phyloP scores from a whole-genome alignment of 2,797 vertebrate genomes.

The Anisognathus igniventris region DNA sequence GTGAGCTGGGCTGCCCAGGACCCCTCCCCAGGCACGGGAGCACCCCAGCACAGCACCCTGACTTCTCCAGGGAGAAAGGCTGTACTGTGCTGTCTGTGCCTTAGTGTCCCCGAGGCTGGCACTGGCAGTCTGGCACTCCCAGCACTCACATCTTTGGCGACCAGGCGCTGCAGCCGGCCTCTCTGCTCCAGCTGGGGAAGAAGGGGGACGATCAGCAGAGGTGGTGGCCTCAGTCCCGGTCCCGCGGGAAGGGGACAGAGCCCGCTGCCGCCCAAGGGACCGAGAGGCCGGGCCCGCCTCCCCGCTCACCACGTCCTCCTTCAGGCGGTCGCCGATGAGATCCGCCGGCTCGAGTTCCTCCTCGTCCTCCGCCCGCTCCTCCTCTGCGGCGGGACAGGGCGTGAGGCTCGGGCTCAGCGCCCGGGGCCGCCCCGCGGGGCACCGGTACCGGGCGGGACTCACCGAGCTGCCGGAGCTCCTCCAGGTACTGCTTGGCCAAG shows the following conservation, averaged over 20 bases:
- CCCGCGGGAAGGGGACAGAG: background rate
- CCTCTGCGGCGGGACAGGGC: slow-evolving; percentile 75
- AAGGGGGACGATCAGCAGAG: background rate
- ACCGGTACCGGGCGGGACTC: background rate
- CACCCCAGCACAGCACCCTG: rapidly evolving
- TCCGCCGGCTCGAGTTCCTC: slow-evolving; percentile 78
- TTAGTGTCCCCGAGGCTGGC: rapidly evolving
- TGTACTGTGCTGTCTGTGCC: rapidly evolving
- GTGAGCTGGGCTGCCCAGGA: background rate
- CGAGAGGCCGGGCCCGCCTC: rapidly evolving
- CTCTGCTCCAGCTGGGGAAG: slow-evolving; percentile 87
- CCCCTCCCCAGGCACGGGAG: background rate
- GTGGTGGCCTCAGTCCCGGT: rapidly evolving
- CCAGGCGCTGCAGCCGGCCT: slow-evolving; percentile 86
- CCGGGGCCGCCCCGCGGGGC: background rate
- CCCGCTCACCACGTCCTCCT: slow-evolving; percentile 89
- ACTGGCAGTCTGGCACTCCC: rapidly evolving
- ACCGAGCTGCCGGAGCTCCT: slow-evolving; percentile 32
- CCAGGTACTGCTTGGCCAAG: slow-evolving; percentile 45
- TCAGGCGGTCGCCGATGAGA: slow-evolving; percentile 84
- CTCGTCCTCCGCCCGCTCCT: slow-evolving; percentile 86
- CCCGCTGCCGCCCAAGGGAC: background rate
- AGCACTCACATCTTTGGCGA: slow-evolving; percentile 88
- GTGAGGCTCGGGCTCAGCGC: background rate
- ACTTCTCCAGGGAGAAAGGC: background rate